Evolutionary conservation across 35 echinoderm and acorn worm genomes (phyloP).

Genomic region (Strongylocentrotus purpuratus): DNA sequence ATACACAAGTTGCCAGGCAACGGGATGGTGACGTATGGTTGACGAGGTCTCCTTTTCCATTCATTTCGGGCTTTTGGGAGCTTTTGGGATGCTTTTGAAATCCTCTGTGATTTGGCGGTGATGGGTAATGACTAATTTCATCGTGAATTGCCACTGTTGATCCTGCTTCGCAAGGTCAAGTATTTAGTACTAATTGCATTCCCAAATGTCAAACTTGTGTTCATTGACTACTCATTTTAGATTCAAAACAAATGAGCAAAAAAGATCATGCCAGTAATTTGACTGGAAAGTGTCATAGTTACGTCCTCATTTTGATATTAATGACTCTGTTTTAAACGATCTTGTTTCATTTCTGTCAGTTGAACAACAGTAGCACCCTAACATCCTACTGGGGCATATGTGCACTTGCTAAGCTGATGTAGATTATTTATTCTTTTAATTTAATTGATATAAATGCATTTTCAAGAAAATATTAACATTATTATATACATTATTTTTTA

Average conservation of each 20-base stretch:
- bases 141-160: conserved; percentile 16
- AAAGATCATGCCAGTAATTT: background rate
- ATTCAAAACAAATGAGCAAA: background rate
- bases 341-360: background rate
- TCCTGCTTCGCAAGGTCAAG: background rate
- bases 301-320: background rate
- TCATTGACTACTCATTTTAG: background rate
- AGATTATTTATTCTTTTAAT: background rate
- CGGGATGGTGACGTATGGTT: background rate
- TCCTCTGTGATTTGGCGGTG: background rate
- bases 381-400: background rate
- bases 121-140: conserved; percentile 11
- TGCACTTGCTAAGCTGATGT: too few relatives aligned
- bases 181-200: conserved; percentile 1
- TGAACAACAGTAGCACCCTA: background rate
- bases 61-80: background rate
- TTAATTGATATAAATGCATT: too few relatives aligned
- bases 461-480: too few relatives aligned
- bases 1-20: conserved; percentile 24
- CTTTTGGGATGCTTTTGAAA: background rate
- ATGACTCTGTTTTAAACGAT: background rate
- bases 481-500: too few relatives aligned
- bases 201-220: conserved; percentile 1
- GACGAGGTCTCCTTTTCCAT: background rate
- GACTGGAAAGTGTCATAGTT: background rate